These are phyloP conservation scores for Cyphomyrus discorhynchus DNA, from an alignment of 2,113 vertebrate species.

Conservation along the genomic window DNA sequence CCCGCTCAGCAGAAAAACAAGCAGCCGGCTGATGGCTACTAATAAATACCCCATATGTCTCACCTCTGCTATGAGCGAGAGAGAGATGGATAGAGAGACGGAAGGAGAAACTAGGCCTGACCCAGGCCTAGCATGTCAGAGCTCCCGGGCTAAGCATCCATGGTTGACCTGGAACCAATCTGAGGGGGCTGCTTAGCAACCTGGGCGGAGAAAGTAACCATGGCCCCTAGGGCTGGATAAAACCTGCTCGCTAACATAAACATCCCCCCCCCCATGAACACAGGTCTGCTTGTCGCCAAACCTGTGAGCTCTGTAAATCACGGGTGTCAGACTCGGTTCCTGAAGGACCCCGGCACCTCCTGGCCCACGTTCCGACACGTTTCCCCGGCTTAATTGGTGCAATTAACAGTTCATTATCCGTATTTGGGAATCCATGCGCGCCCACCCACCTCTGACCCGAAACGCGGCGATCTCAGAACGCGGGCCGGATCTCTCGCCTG, in stretches of 20 bases:
- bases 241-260: neutral
- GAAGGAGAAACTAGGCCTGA: neutral
- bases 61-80: neutral
- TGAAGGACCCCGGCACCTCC: neutral
- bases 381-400: slow-evolving; percentile 5
- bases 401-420: slow-evolving; percentile 11
- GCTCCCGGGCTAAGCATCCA: neutral
- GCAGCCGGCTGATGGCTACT: neutral
- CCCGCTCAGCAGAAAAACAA: neutral
- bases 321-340: neutral
- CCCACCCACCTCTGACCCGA: neutral
- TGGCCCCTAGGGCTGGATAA: neutral
- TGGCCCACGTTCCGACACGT: neutral
- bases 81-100: neutral
- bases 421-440: neutral
- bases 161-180: neutral
- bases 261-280: neutral
- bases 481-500: neutral
- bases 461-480: neutral
- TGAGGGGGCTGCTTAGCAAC: neutral
- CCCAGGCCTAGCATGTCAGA: neutral
- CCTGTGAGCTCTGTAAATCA: neutral
- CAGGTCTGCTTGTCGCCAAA: neutral
- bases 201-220: neutral
- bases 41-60: neutral